phyloP scores from a whole-genome alignment of 2,888 invertebrate species.

The Campoplex capitator region DNA sequence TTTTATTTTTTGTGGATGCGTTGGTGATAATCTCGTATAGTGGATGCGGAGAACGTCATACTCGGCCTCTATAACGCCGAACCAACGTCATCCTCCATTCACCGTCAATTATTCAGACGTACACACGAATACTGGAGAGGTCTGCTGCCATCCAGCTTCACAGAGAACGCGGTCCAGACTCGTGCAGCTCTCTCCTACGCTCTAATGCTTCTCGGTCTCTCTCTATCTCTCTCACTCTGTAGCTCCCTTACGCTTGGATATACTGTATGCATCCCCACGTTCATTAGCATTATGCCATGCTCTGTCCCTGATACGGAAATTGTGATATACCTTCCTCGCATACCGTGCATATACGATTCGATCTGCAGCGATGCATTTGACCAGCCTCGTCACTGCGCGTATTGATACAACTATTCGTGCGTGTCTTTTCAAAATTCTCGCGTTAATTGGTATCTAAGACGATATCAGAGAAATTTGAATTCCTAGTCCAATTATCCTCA shows the following conservation, averaged over 20 bases:
- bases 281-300: constrained; percentile 67
- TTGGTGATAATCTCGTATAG: constrained; percentile 30
- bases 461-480: not conserved
- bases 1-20: constrained; percentile 7
- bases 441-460: not conserved
- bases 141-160: not conserved
- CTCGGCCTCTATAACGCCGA: constrained; percentile 14
- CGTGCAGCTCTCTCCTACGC: not conserved
- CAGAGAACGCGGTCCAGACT: constrained; percentile 7
- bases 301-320: constrained; percentile 65
- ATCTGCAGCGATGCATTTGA: constrained; percentile 61
- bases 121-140: constrained; percentile 39
- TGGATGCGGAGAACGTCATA: constrained; percentile 14
- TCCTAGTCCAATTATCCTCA: too few species aligned
- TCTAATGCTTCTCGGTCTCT: not conserved
- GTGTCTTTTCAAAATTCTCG: not conserved
- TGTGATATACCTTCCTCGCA: constrained; percentile 61
- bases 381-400: not conserved
- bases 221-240: not conserved
- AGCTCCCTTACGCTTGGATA: constrained; percentile 7
- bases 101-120: constrained; percentile 65
- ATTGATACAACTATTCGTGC: not conserved
- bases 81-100: constrained; percentile 62
- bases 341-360: constrained; percentile 54
- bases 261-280: constrained; percentile 44